Evolutionary conservation across 2,888 invertebrate species (phyloP).

Genomic region (Saturnia japonica): DNA sequence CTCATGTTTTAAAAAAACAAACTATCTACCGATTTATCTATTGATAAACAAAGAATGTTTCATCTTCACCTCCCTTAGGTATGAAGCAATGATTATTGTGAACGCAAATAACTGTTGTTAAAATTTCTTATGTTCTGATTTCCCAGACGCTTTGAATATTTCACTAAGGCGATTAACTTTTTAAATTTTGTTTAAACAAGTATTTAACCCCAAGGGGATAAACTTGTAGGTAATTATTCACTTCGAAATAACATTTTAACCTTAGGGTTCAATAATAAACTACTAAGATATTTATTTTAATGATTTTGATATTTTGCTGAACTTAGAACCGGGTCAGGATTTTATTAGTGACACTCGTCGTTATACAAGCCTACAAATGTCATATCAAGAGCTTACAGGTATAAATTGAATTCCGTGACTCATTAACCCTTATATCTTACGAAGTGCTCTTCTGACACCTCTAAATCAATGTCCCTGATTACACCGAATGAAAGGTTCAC

Average conservation of each 20-base stretch:
- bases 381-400: too few species aligned
- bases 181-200: neutral
- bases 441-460: too few species aligned
- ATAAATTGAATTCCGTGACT: too few species aligned
- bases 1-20: neutral
- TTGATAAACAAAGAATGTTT: neutral
- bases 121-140: neutral
- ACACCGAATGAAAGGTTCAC: neutral
- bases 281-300: neutral
- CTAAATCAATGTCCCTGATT: neutral
- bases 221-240: neutral
- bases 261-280: neutral
- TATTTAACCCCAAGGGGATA: neutral
- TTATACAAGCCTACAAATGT: too few species aligned
- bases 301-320: neutral
- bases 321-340: neutral
- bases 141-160: constrained; percentile 11
- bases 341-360: too few species aligned
- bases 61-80: neutral
- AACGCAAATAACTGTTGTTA: neutral
- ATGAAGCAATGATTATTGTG: too few species aligned
- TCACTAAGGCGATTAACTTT: neutral
- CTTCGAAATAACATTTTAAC: neutral
- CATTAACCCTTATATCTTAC: too few species aligned
- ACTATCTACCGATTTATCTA: neutral